These are phyloP conservation scores for Polia nebulosa DNA, from an alignment of 2,888 invertebrate genomes.

Conservation along the genomic window DNA sequence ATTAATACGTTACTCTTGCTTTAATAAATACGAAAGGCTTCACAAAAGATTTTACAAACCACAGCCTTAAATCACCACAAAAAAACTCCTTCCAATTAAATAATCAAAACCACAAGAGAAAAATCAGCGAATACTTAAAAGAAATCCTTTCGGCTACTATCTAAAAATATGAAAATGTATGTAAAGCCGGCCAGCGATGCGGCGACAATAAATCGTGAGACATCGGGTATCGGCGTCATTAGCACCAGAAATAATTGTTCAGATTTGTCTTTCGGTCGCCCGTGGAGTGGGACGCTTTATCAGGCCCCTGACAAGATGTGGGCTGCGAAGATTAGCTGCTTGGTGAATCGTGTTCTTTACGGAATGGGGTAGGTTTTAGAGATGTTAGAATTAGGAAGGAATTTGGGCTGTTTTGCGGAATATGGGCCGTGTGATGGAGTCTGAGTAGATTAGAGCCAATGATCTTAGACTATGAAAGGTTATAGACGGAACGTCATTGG, in stretches of 20 bases:
- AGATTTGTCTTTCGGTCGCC: conserved; percentile 82
- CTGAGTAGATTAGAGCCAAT: too few relatives aligned
- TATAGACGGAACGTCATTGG: too few relatives aligned
- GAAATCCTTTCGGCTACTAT: conserved; percentile 79
- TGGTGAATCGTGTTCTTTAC: conserved; percentile 48
- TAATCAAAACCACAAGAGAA: conserved; percentile 43
- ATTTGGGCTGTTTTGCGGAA: not conserved
- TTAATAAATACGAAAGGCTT: not conserved
- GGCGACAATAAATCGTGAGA: conserved; percentile 84
- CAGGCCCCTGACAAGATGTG: conserved; percentile 78
- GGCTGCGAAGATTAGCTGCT: conserved; percentile 68
- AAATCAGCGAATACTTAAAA: conserved; percentile 61
- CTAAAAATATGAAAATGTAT: conserved; percentile 86
- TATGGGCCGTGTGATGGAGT: too few relatives aligned
- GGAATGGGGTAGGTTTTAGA: conserved; percentile 13
- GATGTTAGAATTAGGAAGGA: not conserved
- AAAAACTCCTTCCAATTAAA: conserved; percentile 51
- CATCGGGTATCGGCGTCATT: conserved; percentile 87
- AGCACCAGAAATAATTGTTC: conserved; percentile 85
- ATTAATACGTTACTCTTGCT: too few relatives aligned
- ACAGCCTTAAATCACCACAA: conserved; percentile 44
- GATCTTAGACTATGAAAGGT: too few relatives aligned
- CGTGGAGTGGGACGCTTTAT: conserved; percentile 79
- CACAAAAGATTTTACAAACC: not conserved
- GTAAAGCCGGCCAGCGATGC: conserved; percentile 84